Percentiles rank a stretch among this genome's conserved stretches.
Conservation (phyloP, 1,140 invertebrate species). For the Aethina tumida region DNA sequence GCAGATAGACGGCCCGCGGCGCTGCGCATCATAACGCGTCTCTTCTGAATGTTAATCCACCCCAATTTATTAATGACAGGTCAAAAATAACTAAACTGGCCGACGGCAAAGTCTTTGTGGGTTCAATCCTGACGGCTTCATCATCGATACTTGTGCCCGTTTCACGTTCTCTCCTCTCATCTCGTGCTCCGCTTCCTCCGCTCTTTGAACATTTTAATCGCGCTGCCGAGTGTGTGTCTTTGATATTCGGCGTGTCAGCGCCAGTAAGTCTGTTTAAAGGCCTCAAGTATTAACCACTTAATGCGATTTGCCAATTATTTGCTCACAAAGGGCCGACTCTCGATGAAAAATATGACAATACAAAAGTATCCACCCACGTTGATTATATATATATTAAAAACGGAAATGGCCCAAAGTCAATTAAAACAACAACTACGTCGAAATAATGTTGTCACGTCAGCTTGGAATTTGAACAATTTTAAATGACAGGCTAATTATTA, state of each 20-base stretch:
- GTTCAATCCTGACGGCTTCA: conserved; percentile 18
- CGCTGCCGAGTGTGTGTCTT: conserved; percentile 12
- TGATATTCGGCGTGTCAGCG: conserved; percentile 16
- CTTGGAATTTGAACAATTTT: conserved; percentile 9
- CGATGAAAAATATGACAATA: no score
- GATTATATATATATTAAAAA: not conserved
- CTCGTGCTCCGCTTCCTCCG: conserved; percentile 1
- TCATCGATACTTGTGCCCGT: conserved; percentile 12
- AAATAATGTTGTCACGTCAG: conserved; percentile 9
- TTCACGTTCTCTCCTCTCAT: conserved; percentile 1
- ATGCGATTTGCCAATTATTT: no score
- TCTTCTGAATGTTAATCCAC: conserved; percentile 26
- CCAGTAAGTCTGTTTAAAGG: conserved; percentile 7
- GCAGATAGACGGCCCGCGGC: conserved; percentile 10
- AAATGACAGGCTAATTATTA: no score
- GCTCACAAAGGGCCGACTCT: no score
- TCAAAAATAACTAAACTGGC: conserved; percentile 25
- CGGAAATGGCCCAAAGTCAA: not conserved
- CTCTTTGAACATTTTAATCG: conserved; percentile 21
- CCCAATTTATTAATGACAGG: conserved; percentile 29
- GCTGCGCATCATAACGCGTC: conserved; percentile 15
- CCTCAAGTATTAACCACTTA: no score
- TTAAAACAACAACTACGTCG: conserved; percentile 5
- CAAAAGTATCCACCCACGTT: not conserved
- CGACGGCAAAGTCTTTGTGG: conserved; percentile 22